A percentile compares a stretch with the other conserved stretches of the same genome.
Conservation (phyloP, 1,140 invertebrate genomes). For the Nymphalis io region DNA sequence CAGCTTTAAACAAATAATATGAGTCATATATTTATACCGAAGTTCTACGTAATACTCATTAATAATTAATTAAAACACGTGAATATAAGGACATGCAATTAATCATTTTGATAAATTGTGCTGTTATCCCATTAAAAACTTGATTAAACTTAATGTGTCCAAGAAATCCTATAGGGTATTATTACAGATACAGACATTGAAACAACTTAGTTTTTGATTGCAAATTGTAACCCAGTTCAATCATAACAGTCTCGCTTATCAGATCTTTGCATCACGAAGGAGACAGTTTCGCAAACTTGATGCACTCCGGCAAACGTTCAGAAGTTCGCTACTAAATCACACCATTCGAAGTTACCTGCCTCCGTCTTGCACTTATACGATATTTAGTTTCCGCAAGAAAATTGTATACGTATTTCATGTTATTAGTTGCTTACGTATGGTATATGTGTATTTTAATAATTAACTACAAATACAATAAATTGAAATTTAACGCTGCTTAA, state of each 20-base stretch:
- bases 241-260: conserved; percentile 22
- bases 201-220: neutral
- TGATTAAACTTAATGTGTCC: too few relatives aligned
- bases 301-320: conserved; percentile 36
- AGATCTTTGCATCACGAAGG: conserved; percentile 28
- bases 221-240: conserved; percentile 21
- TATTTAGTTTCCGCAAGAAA: conserved; percentile 12
- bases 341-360: conserved; percentile 37
- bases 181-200: neutral
- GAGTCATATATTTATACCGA: too few relatives aligned
- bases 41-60: too few relatives aligned
- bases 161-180: neutral
- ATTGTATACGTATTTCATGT: neutral
- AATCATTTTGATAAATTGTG: too few relatives aligned
- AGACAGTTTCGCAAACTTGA: conserved; percentile 33
- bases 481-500: too few relatives aligned
- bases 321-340: conserved; percentile 51
- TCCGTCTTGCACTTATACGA: conserved; percentile 24
- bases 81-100: too few relatives aligned
- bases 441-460: neutral
- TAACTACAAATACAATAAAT: too few relatives aligned
- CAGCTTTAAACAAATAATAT: too few relatives aligned
- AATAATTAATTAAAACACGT: too few relatives aligned
- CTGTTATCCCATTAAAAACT: too few relatives aligned
- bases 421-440: neutral